These are phyloP conservation scores for Poeciliopsis presidionis DNA, from an alignment of 2,797 vertebrate genomes.

Conservation along the genomic window DNA sequence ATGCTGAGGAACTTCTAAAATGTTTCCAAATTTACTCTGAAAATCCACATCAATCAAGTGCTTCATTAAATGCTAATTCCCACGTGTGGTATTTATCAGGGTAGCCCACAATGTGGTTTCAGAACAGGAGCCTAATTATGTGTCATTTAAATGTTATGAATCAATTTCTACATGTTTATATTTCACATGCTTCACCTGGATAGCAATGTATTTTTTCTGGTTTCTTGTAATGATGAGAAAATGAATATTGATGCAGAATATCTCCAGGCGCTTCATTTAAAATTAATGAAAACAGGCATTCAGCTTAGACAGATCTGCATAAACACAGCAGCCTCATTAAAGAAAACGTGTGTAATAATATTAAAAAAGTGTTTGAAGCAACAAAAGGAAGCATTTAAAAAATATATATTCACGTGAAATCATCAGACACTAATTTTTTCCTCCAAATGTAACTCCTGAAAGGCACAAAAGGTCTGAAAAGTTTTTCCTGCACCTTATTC, in stretches of 20 bases:
- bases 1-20: conserved; percentile 27
- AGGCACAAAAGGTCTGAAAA: too few species aligned
- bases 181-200: conserved; percentile 70
- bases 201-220: conserved; percentile 56
- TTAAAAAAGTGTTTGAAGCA: conserved; percentile 69
- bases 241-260: conserved; percentile 80
- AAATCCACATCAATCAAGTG: conserved; percentile 36
- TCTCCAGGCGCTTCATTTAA: conserved; percentile 81
- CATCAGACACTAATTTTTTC: too few species aligned
- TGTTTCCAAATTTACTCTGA: conserved; percentile 31
- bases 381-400: conserved; percentile 47
- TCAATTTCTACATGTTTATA: conserved; percentile 76
- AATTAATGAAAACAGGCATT: conserved; percentile 75
- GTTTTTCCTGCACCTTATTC: too few species aligned
- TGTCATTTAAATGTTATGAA: conserved; percentile 72
- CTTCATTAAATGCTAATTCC: conserved; percentile 38
- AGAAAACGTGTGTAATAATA: conserved; percentile 77
- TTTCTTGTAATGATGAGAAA: conserved; percentile 71
- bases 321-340: conserved; percentile 79
- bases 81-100: conserved; percentile 31
- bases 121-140: conserved; percentile 69
- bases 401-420: too few species aligned
- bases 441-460: too few species aligned
- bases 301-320: conserved; percentile 73
- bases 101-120: conserved; percentile 53